Conservation (phyloP, 2,888 invertebrate species). For the Phlogophora meticulosa region DNA sequence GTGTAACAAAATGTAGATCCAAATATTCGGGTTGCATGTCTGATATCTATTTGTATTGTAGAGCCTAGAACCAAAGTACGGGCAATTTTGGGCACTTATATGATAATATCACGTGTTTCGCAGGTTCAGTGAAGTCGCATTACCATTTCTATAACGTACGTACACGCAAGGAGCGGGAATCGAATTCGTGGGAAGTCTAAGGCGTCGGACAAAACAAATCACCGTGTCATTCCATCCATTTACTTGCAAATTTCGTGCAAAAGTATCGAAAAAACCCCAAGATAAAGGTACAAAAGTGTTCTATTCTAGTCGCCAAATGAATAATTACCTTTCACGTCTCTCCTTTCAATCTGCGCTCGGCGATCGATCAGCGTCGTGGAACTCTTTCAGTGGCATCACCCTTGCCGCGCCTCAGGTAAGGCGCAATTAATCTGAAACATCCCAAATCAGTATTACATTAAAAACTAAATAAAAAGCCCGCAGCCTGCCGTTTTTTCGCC, state of each 20-base stretch:
- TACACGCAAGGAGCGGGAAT: conserved; percentile 73
- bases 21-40: conserved; percentile 61
- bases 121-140: conserved; percentile 60
- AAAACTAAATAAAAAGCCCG: conserved; percentile 89
- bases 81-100: conserved; percentile 64
- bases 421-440: conserved; percentile 91
- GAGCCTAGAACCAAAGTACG: conserved; percentile 54
- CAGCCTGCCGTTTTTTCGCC: conserved; percentile 88
- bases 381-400: conserved; percentile 90
- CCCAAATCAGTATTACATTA: conserved; percentile 91
- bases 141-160: conserved; percentile 69
- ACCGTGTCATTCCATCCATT: conserved; percentile 89
- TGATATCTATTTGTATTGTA: conserved; percentile 60
- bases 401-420: conserved; percentile 89
- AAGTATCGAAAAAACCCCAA: conserved; percentile 86
- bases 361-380: conserved; percentile 90
- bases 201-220: conserved; percentile 86
- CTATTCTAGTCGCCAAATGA: conserved; percentile 91
- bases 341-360: conserved; percentile 89
- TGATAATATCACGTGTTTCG: conserved; percentile 63
- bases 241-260: conserved; percentile 91
- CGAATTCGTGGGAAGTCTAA: conserved; percentile 85
- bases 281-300: conserved; percentile 91
- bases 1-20: conserved; percentile 14
- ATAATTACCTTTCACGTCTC: conserved; percentile 91